These are phyloP conservation scores for Protaetia brevitarsis DNA, from an alignment of 1,140 invertebrate genomes.

Conservation along the genomic window DNA sequence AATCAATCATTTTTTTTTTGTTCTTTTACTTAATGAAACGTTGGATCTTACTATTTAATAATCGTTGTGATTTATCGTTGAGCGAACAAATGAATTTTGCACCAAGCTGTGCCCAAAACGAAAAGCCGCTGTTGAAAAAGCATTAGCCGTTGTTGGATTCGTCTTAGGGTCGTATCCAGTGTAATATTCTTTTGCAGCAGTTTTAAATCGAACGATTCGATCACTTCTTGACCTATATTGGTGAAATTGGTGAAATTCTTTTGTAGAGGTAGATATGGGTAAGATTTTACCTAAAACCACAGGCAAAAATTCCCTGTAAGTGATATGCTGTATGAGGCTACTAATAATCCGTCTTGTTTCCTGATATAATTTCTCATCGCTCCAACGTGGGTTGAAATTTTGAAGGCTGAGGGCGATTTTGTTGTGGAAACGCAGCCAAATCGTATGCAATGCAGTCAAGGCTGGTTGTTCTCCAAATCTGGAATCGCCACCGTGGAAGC, in stretches of 20 bases:
- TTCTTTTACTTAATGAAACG: background rate
- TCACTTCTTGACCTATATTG: constrained; percentile 60
- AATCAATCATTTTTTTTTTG: constrained; percentile 24
- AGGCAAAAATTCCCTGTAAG: constrained; percentile 85
- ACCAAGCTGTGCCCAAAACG: constrained; percentile 94
- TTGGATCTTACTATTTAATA: constrained; percentile 62
- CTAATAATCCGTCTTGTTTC: constrained; percentile 80
- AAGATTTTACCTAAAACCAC: constrained; percentile 65
- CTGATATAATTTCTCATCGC: constrained; percentile 83
- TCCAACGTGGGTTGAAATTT: constrained; percentile 80
- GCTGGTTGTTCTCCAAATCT: constrained; percentile 85
- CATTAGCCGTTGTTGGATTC: constrained; percentile 85
- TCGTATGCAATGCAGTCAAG: constrained; percentile 79
- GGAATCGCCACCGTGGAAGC: constrained; percentile 74
- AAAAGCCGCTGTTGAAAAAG: constrained; percentile 93
- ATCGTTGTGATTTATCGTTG: constrained; percentile 61
- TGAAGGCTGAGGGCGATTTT: constrained; percentile 74
- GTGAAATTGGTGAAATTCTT: background rate
- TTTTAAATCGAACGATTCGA: constrained; percentile 68
- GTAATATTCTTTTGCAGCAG: constrained; percentile 62
- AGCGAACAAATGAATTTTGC: constrained; percentile 69
- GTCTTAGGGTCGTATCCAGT: constrained; percentile 73
- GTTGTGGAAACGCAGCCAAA: constrained; percentile 90
- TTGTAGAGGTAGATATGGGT: background rate
- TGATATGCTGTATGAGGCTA: constrained; percentile 82